Conservation (phyloP, 2,888 invertebrate species). For the Sphaeridia pumilis region DNA sequence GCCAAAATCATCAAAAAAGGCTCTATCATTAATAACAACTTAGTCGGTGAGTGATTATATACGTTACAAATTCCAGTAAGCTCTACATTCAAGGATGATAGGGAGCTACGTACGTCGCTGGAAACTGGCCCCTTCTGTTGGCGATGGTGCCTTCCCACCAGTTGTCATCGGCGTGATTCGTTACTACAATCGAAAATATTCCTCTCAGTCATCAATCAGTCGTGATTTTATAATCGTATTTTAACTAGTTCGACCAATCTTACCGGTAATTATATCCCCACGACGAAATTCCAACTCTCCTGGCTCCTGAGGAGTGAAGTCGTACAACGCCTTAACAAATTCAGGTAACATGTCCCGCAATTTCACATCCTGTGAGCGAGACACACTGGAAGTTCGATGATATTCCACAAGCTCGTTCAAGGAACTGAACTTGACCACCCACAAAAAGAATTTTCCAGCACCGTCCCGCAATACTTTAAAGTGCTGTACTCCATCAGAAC, state of each 20-base stretch:
- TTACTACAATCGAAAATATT: too few relatives aligned
- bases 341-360: constrained; percentile 89
- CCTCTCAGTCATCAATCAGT: too few relatives aligned
- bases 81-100: constrained; percentile 56
- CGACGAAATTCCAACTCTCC: constrained; percentile 94
- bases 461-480: constrained; percentile 96
- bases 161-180: constrained; percentile 78
- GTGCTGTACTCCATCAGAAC: constrained; percentile 91
- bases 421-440: constrained; percentile 99
- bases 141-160: constrained; percentile 95
- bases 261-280: constrained; percentile 83
- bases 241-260: too few relatives aligned
- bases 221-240: too few relatives aligned
- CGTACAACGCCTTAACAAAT: constrained; percentile 96
- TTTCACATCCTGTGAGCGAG: constrained; percentile 92
- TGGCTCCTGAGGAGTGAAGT: constrained; percentile 94
- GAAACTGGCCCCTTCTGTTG: constrained; percentile 89
- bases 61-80: too few relatives aligned
- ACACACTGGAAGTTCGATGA: constrained; percentile 91
- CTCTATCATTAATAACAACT: too few relatives aligned
- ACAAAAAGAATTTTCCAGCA: constrained; percentile 96
- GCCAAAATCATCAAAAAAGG: too few relatives aligned
- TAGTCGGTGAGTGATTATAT: too few relatives aligned
- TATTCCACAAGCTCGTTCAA: constrained; percentile 98
- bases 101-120: constrained; percentile 93